These are phyloP conservation scores for Cotesia vestalis DNA, from an alignment of 1,140 invertebrate genomes.

Conservation along the genomic window DNA sequence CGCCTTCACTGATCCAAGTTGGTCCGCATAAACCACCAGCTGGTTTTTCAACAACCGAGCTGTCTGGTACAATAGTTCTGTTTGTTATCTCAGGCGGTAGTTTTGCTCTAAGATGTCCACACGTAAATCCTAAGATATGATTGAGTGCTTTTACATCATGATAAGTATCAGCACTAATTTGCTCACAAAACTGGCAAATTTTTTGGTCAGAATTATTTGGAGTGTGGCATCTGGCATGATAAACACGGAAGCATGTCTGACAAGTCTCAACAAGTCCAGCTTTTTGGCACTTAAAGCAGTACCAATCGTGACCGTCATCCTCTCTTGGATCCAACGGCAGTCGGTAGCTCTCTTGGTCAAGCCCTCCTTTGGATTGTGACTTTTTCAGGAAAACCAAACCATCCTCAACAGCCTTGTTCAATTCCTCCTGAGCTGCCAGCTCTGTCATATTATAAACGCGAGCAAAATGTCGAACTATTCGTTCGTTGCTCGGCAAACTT, in stretches of 20 bases:
- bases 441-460: constrained; percentile 57
- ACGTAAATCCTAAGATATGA: constrained; percentile 58
- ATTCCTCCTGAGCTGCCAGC: constrained; percentile 53
- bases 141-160: constrained; percentile 54
- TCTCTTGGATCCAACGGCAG: constrained; percentile 46
- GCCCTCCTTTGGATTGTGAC: constrained; percentile 52
- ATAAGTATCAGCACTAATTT: constrained; percentile 52
- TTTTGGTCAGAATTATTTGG: constrained; percentile 46
- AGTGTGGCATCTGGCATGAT: constrained; percentile 52
- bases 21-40: constrained; percentile 52
- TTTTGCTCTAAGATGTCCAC: constrained; percentile 61
- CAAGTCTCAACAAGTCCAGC: constrained; percentile 56
- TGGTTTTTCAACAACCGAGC: constrained; percentile 46
- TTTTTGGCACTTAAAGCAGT: constrained; percentile 59
- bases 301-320: constrained; percentile 56
- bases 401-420: constrained; percentile 56
- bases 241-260: constrained; percentile 57
- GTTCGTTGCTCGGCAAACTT: constrained; percentile 57
- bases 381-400: constrained; percentile 57
- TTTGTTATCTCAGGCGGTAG: constrained; percentile 60
- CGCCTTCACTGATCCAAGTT: constrained; percentile 60
- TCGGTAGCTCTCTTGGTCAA: constrained; percentile 57
- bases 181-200: constrained; percentile 58
- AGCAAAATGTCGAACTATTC: constrained; percentile 56
- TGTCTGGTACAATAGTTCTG: constrained; percentile 57